These are phyloP conservation scores for Crepidodera aurea DNA, from an alignment of 2,888 invertebrate species.

Conservation along the genomic window DNA sequence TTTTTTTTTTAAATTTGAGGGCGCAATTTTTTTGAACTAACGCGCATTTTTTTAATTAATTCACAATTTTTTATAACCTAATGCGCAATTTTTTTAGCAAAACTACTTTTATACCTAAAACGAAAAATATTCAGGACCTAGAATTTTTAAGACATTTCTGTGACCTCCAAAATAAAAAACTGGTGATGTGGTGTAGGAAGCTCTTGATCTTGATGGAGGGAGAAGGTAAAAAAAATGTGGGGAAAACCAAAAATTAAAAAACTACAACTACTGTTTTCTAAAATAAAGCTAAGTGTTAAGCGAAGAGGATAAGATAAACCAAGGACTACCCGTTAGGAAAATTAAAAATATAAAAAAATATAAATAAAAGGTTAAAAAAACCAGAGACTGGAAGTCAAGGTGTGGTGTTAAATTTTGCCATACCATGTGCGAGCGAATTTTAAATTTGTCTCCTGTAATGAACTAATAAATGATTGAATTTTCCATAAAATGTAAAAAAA, in stretches of 20 bases:
- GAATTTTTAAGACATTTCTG: neutral
- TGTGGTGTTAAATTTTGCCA: constrained; percentile 60
- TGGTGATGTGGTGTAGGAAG: constrained; percentile 6
- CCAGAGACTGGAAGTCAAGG: constrained; percentile 61
- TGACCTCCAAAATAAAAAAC: constrained; percentile 22
- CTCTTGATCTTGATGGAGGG: constrained; percentile 15
- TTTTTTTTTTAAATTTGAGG: no score
- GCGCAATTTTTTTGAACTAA: no score
- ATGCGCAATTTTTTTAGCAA: no score
- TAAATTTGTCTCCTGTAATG: constrained; percentile 43
- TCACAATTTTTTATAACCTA: no score
- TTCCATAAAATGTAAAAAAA: constrained; percentile 3
- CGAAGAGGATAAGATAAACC: constrained; percentile 52
- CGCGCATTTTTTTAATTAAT: no score
- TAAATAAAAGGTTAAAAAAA: constrained; percentile 43
- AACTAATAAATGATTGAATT: constrained; percentile 35
- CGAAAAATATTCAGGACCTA: no score
- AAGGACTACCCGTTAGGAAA: constrained; percentile 54
- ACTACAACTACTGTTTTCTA: constrained; percentile 44
- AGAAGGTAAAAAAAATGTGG: constrained; percentile 42
- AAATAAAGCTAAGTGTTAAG: constrained; percentile 39
- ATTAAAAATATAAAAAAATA: constrained; percentile 38
- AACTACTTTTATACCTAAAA: no score
- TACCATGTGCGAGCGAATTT: constrained; percentile 51
- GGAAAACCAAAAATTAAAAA: constrained; percentile 41